These are phyloP conservation scores for Stegostoma tigrinum DNA, from an alignment of 2,113 vertebrate genomes.

Conservation along the genomic window DNA sequence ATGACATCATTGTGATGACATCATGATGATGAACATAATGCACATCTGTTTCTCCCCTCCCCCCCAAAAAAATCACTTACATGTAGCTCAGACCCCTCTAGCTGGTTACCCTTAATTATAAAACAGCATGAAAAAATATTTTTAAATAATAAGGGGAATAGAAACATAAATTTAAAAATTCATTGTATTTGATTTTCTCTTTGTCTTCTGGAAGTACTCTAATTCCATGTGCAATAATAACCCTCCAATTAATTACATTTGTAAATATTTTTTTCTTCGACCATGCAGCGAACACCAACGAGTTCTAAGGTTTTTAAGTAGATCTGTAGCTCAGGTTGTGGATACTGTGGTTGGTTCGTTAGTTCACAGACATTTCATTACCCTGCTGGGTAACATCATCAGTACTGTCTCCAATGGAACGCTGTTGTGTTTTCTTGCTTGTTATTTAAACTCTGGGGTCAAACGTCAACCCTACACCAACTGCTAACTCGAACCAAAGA, in stretches of 20 bases:
- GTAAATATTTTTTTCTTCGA: not conserved
- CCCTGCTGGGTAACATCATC: too few relatives aligned
- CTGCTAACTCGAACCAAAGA: too few relatives aligned
- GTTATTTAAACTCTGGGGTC: too few relatives aligned
- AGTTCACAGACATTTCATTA: too few relatives aligned
- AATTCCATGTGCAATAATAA: not conserved
- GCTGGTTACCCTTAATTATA: not conserved
- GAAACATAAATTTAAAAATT: not conserved
- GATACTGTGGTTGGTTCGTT: too few relatives aligned
- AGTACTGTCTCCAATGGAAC: too few relatives aligned
- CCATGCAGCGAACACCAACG: not conserved
- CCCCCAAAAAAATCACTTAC: not conserved
- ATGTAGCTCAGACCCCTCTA: not conserved
- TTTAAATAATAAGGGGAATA: not conserved
- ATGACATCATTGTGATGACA: not conserved
- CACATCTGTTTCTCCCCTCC: not conserved
- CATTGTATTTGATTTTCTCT: not conserved
- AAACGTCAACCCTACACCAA: too few relatives aligned
- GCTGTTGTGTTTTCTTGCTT: too few relatives aligned
- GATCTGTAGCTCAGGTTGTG: too few relatives aligned
- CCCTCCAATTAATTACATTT: not conserved
- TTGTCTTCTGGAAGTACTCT: not conserved
- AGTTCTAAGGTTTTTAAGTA: too few relatives aligned
- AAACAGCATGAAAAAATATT: not conserved
- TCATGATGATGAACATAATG: slow-evolving; percentile 15